A percentile compares a stretch with the other conserved stretches of the same genome.
phyloP scores from a whole-genome alignment of 2,888 invertebrate genomes.

The Tetrapedia diversipes region DNA sequence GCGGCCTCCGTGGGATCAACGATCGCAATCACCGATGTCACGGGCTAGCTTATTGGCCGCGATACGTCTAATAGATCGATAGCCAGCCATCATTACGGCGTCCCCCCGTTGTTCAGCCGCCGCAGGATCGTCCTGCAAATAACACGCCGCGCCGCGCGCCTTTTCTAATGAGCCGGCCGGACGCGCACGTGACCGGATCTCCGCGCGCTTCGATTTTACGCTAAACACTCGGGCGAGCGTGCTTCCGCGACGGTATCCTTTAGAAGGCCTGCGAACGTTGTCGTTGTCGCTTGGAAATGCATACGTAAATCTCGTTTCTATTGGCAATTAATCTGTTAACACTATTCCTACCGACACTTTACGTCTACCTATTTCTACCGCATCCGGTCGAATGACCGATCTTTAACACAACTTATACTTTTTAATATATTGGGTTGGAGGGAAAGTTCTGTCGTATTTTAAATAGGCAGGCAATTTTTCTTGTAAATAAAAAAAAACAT shows the following conservation, averaged over 20 bases:
- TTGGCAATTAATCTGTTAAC: too few species aligned
- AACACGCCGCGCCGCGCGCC: slow-evolving; percentile 63
- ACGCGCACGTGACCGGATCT: slow-evolving; percentile 71
- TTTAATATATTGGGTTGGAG: too few species aligned
- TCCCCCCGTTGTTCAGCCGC: slow-evolving; percentile 36
- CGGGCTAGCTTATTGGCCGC: slow-evolving; percentile 68
- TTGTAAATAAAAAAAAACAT: too few species aligned
- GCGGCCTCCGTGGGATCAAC: slow-evolving; percentile 52
- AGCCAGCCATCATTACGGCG: slow-evolving; percentile 64
- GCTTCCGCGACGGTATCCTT: slow-evolving; percentile 32
- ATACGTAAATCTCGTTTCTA: too few species aligned
- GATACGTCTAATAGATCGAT: slow-evolving; percentile 72
- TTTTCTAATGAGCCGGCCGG: slow-evolving; percentile 66
- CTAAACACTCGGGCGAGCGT: slow-evolving; percentile 1
- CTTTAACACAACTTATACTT: too few species aligned
- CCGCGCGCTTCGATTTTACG: slow-evolving; percentile 50
- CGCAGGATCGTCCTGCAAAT: slow-evolving; percentile 61
- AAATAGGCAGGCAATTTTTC: too few species aligned
- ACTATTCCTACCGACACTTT: too few species aligned
- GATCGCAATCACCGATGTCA: slow-evolving; percentile 74
- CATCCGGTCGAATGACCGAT: too few species aligned
- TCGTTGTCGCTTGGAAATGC: too few species aligned
- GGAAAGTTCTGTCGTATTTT: too few species aligned
- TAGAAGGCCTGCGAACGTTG: too few species aligned
- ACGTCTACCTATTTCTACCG: too few species aligned